These are phyloP conservation scores for Heliconius melpomene DNA, from an alignment of 1,140 invertebrate species.

Conservation along the genomic window DNA sequence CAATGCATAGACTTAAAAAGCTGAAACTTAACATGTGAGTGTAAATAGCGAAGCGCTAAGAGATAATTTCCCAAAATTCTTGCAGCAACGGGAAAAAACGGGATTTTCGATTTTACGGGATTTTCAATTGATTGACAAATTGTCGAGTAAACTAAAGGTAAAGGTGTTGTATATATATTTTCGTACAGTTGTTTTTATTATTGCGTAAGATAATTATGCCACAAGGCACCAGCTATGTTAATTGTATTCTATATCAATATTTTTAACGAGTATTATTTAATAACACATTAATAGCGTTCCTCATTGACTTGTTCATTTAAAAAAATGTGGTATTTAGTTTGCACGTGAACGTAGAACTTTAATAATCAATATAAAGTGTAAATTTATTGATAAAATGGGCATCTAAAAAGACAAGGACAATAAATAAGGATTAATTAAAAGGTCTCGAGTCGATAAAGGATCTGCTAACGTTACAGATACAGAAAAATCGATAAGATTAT, in stretches of 20 bases:
- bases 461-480: slow-evolving; percentile 11
- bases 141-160: not conserved
- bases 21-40: no score
- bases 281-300: not conserved
- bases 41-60: no score
- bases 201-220: not conserved
- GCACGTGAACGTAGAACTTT: not conserved
- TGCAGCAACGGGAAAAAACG: no score
- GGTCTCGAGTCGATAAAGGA: not conserved
- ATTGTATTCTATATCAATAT: not conserved
- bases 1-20: no score
- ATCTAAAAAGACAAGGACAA: not conserved
- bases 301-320: not conserved
- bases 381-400: not conserved
- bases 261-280: not conserved
- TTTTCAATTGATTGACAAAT: no score
- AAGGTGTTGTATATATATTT: not conserved
- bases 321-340: not conserved
- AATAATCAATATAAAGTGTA: not conserved
- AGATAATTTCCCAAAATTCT: no score
- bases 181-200: not conserved
- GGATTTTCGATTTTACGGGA: no score
- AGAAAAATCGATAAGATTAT: slow-evolving; percentile 23
- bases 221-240: not conserved
- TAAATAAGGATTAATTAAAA: not conserved